Evolutionary conservation across 2,797 vertebrate species (phyloP).

Genomic region (Enteromius anoplus): DNA sequence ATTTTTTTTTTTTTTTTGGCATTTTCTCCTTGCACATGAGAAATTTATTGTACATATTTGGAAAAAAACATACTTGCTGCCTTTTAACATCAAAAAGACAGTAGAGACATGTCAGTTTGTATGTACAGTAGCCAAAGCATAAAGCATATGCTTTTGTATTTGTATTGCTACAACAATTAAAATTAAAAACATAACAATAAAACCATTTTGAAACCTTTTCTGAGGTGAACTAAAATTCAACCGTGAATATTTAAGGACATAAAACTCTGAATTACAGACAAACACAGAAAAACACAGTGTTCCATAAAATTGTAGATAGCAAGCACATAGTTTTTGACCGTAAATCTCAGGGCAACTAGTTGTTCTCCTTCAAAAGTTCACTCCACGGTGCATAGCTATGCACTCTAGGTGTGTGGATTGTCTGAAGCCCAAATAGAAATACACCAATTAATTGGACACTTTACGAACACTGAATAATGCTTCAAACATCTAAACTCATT

Average conservation of each 20-base stretch:
- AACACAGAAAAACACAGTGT: background rate
- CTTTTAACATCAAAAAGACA: background rate
- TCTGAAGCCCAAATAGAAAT: too few species aligned
- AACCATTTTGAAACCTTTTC: background rate
- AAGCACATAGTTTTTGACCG: conserved; percentile 2
- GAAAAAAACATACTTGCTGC: background rate
- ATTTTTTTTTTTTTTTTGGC: too few species aligned
- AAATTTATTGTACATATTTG: background rate
- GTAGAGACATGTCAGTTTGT: background rate
- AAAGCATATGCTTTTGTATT: background rate
- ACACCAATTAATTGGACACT: too few species aligned
- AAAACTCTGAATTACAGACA: background rate
- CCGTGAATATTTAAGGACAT: background rate
- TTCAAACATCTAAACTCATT: background rate
- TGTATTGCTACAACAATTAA: conserved; percentile 5
- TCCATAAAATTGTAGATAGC: background rate
- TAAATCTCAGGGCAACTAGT: background rate
- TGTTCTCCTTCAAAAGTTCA: background rate
- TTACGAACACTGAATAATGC: background rate
- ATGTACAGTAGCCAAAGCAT: background rate
- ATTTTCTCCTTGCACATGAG: background rate
- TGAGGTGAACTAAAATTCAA: background rate
- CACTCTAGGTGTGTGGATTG: too few species aligned
- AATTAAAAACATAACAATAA: background rate
- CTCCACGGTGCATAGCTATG: too few species aligned